Conservation (phyloP, 2,888 invertebrate genomes). For the Aphidius colemani region DNA sequence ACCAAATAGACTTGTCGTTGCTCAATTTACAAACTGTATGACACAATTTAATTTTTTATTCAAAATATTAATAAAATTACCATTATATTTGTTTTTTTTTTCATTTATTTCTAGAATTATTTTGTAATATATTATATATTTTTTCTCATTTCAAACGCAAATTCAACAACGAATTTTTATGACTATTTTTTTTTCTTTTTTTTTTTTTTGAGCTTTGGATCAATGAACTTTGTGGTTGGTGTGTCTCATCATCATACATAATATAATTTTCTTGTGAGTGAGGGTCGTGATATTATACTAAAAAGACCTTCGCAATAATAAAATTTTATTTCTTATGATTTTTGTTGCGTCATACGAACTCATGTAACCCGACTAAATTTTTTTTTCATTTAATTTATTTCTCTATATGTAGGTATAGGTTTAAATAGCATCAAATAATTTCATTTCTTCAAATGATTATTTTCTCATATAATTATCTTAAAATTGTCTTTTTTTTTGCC, state of each 20-base stretch:
- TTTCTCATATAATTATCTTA: neutral
- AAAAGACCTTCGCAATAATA: constrained; percentile 24
- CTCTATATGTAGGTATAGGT: too few species aligned
- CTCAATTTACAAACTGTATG: too few species aligned
- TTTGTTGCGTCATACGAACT: constrained; percentile 37
- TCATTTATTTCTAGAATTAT: neutral
- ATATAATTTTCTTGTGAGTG: neutral
- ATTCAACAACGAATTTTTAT: constrained; percentile 3
- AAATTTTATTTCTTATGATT: constrained; percentile 18
- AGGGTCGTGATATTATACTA: constrained; percentile 4
- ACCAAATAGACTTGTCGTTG: constrained; percentile 18
- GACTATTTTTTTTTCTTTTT: neutral
- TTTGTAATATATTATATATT: neutral
- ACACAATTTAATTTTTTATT: too few species aligned
- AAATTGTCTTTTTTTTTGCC: constrained; percentile 21
- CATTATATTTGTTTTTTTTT: neutral
- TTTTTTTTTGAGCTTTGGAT: constrained; percentile 6
- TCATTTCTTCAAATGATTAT: too few species aligned
- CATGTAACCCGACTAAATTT: constrained; percentile 31
- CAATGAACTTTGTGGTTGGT: constrained; percentile 1
- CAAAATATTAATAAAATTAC: too few species aligned
- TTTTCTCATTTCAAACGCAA: neutral
- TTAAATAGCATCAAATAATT: too few species aligned
- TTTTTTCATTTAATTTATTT: too few species aligned
- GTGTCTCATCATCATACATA: neutral